Percentiles rank a stretch among this genome's conserved stretches.
Conservation (phyloP, 2,888 invertebrate genomes). For the Mellilla xanthometata region DNA sequence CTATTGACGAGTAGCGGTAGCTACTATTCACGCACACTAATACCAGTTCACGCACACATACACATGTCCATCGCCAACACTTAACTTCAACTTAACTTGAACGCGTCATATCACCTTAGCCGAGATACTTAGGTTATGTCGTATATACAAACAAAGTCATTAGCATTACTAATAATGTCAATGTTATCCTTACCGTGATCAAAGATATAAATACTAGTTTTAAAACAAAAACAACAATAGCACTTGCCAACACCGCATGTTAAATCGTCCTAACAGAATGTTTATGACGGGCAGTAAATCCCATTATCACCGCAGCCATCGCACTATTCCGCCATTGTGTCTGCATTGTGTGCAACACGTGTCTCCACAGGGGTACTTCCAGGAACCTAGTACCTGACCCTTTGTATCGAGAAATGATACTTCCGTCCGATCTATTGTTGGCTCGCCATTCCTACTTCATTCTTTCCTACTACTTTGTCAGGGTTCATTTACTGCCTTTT, state of each 20-base stretch:
- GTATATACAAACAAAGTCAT: too few species aligned
- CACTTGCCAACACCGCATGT: background rate
- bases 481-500: conserved; percentile 1
- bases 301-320: conserved; percentile 4
- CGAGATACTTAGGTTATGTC: too few species aligned
- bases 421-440: conserved; percentile 22
- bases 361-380: conserved; percentile 19
- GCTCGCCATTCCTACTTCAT: background rate
- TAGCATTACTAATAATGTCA: too few species aligned
- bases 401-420: conserved; percentile 24
- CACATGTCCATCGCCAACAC: too few species aligned
- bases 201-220: too few species aligned
- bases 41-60: too few species aligned
- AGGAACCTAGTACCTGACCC: conserved; percentile 28
- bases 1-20: too few species aligned
- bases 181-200: too few species aligned
- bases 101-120: too few species aligned
- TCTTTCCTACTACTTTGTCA: background rate
- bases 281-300: conserved; percentile 3
- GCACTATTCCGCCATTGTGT: too few species aligned
- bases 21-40: too few species aligned
- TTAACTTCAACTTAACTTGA: too few species aligned
- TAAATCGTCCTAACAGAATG: conserved; percentile 1
- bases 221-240: background rate
- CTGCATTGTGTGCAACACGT: conserved; percentile 14